Percentiles rank a stretch among this genome's conserved stretches.
Evolutionary conservation across 2,113 vertebrate genomes (phyloP).

Genomic region (Lepus europaeus): DNA sequence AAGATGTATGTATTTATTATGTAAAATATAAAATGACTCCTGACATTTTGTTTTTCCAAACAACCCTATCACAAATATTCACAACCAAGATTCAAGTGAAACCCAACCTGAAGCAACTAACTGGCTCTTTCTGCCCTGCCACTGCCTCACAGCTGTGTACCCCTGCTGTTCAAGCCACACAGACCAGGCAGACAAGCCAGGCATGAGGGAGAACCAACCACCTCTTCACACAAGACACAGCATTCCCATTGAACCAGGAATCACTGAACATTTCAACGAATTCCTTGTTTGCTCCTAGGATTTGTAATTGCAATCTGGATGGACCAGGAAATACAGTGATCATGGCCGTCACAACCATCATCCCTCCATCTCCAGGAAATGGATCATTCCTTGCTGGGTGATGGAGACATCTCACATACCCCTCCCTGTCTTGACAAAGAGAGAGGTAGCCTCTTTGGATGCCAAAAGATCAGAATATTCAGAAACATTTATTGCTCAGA

Average conservation of each 20-base stretch:
- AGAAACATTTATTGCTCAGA: neutral
- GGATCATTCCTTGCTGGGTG: neutral
- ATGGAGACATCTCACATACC: too few relatives aligned
- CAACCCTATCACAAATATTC: neutral
- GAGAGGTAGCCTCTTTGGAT: neutral
- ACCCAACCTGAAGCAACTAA: neutral
- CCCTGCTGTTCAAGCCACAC: accelerated
- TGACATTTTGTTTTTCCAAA: neutral
- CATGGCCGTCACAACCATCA: too few relatives aligned
- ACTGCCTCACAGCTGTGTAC: too few relatives aligned
- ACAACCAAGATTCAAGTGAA: neutral
- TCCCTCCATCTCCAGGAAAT: neutral
- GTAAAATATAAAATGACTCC: neutral
- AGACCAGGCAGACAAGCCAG: neutral
- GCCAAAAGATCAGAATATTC: neutral
- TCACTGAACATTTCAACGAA: neutral
- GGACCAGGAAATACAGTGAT: neutral
- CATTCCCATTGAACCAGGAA: neutral
- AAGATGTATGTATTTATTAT: neutral
- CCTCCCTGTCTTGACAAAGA: neutral
- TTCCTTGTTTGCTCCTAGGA: neutral
- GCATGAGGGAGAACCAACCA: neutral
- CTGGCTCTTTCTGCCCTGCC: neutral
- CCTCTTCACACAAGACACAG: accelerated
- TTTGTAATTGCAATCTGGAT: neutral